Conservation (phyloP, 2,888 invertebrate genomes). For the Stenoptilia bipunctidactyla region DNA sequence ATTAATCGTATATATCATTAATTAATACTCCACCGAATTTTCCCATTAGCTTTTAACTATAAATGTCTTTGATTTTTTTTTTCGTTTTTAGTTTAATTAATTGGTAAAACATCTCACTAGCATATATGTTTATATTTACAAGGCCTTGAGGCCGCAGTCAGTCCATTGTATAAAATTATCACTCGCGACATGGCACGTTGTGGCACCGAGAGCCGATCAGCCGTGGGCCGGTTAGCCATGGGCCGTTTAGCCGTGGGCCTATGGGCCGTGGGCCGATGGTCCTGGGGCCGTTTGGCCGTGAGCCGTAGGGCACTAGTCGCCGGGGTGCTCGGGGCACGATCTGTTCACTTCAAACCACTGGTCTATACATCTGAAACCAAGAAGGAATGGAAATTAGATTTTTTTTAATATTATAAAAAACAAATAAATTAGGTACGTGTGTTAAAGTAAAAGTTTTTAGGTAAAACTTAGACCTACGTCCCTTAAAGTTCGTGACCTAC, state of each 20-base stretch:
- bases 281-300: too few relatives aligned
- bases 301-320: slow-evolving; percentile 76
- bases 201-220: neutral
- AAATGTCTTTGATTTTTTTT: slow-evolving; percentile 49
- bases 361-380: slow-evolving; percentile 93
- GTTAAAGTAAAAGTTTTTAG: too few relatives aligned
- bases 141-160: slow-evolving; percentile 44
- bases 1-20: slow-evolving; percentile 29
- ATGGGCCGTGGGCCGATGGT: slow-evolving; percentile 8
- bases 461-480: too few relatives aligned
- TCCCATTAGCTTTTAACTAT: slow-evolving; percentile 39
- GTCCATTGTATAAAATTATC: slow-evolving; percentile 60
- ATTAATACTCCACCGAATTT: slow-evolving; percentile 45
- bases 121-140: slow-evolving; percentile 57
- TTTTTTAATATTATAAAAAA: too few relatives aligned
- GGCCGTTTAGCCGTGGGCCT: slow-evolving; percentile 2
- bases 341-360: slow-evolving; percentile 99
- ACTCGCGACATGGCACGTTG: slow-evolving; percentile 24
- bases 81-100: slow-evolving; percentile 38
- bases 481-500: too few relatives aligned
- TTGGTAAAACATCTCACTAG: slow-evolving; percentile 66
- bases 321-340: slow-evolving; percentile 98
- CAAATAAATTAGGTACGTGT: too few relatives aligned
- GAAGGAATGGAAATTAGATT: slow-evolving; percentile 3
- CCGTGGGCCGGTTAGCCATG: neutral